phyloP scores from a whole-genome alignment of 2,888 invertebrate species.

The Notodonta dromedarius region DNA sequence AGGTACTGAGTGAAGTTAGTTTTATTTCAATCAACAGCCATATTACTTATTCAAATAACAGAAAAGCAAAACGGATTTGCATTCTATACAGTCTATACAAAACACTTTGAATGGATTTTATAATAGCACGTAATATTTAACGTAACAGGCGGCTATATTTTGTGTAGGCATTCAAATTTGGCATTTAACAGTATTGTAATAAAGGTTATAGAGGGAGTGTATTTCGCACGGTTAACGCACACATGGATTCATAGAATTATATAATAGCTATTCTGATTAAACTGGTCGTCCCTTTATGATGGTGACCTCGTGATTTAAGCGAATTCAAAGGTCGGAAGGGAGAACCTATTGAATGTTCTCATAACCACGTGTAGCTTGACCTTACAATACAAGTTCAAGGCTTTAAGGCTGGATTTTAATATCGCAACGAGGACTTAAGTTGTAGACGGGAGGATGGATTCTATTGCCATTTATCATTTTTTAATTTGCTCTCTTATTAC shows the following conservation, averaged over 20 bases:
- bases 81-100: conserved; percentile 21
- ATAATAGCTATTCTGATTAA: conserved; percentile 60
- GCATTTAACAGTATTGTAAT: conserved; percentile 18
- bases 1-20: not conserved
- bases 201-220: conserved; percentile 21
- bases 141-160: conserved; percentile 24
- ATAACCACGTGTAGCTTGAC: conserved; percentile 61
- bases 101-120: conserved; percentile 38
- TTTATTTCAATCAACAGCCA: conserved; percentile 5
- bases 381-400: conserved; percentile 75
- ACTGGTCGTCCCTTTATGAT: conserved; percentile 58
- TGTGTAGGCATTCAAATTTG: conserved; percentile 19
- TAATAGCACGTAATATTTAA: conserved; percentile 25
- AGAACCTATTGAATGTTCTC: conserved; percentile 62
- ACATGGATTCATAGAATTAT: conserved; percentile 45
- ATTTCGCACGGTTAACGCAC: conserved; percentile 1
- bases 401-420: conserved; percentile 58
- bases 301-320: conserved; percentile 67
- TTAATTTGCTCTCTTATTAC: conserved; percentile 1
- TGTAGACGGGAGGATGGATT: conserved; percentile 21
- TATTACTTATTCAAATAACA: conserved; percentile 11
- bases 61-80: conserved; percentile 14
- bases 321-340: conserved; percentile 68
- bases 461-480: conserved; percentile 9
- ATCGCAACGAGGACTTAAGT: conserved; percentile 8